phyloP scores from a whole-genome alignment of 1,140 invertebrate species.

The Bursaphelenchus mucronatus region DNA sequence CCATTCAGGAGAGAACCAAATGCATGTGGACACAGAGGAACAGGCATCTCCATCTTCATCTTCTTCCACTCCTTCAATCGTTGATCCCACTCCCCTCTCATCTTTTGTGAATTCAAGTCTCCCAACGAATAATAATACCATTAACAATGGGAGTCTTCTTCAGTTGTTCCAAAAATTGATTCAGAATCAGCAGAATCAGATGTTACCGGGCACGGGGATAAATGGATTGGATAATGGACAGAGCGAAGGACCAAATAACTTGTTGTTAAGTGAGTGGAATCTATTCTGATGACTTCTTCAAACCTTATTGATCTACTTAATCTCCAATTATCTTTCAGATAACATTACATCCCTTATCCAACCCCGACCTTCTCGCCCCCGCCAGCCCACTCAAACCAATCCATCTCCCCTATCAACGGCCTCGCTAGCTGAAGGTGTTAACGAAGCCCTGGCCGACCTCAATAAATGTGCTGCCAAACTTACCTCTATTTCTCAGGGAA shows the following conservation, averaged over 20 bases:
- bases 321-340: background rate
- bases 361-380: background rate
- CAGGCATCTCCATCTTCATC: conserved; percentile 8
- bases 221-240: no score
- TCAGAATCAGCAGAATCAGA: background rate
- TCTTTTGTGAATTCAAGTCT: no score
- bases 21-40: conserved; percentile 3
- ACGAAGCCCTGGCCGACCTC: conserved; percentile 11
- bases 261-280: no score
- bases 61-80: conserved; percentile 11
- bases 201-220: no score
- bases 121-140: no score
- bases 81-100: background rate
- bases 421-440: conserved; percentile 10
- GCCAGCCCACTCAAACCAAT: background rate
- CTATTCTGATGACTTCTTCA: no score
- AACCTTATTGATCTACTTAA: background rate
- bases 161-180: conserved; percentile 12
- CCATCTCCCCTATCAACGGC: background rate
- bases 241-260: no score
- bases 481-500: conserved; percentile 1
- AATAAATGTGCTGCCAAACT: conserved; percentile 13
- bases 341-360: conserved; percentile 6
- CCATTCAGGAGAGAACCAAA: background rate
- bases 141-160: no score